Percentiles rank a stretch among this genome's conserved stretches.
These are phyloP conservation scores for Euura lappo DNA, from an alignment of 1,140 invertebrate genomes.

Conservation along the genomic window DNA sequence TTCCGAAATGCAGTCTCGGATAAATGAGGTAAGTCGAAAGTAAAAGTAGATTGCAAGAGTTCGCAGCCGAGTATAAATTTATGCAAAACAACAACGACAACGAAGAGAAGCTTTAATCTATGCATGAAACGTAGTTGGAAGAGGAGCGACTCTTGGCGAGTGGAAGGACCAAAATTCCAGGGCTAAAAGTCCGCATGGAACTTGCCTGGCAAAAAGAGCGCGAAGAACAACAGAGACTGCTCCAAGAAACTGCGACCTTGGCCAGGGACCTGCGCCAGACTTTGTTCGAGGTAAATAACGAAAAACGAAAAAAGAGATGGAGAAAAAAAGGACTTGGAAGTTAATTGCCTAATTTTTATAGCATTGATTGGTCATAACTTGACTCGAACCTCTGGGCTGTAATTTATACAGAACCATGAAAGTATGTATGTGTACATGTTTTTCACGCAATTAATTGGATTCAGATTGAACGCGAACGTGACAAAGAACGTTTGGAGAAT, in stretches of 20 bases:
- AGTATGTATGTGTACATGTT: too few relatives aligned
- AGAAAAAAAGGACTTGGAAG: too few relatives aligned
- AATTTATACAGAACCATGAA: too few relatives aligned
- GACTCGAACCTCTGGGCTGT: too few relatives aligned
- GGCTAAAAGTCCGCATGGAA: slow-evolving; percentile 87
- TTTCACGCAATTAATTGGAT: too few relatives aligned
- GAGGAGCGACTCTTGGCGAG: slow-evolving; percentile 81
- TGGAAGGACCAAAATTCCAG: slow-evolving; percentile 83
- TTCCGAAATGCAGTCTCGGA: slow-evolving; percentile 87
- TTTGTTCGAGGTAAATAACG: slow-evolving; percentile 74
- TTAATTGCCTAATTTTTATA: too few relatives aligned
- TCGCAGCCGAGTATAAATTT: background rate
- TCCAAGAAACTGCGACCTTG: slow-evolving; percentile 90
- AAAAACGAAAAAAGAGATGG: background rate
- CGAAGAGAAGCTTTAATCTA: too few relatives aligned
- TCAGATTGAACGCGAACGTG: slow-evolving; percentile 83
- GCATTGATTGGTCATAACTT: too few relatives aligned
- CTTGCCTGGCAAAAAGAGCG: slow-evolving; percentile 95
- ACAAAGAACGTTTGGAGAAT: slow-evolving; percentile 86
- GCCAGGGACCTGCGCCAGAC: slow-evolving; percentile 88
- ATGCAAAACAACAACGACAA: background rate
- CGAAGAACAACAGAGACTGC: slow-evolving; percentile 86
- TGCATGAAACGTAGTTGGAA: slow-evolving; percentile 66
- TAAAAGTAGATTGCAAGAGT: too few relatives aligned
- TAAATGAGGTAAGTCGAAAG: slow-evolving; percentile 77